Evolutionary conservation across 2,113 vertebrate species (phyloP).

Genomic region (Eublepharis macularius): DNA sequence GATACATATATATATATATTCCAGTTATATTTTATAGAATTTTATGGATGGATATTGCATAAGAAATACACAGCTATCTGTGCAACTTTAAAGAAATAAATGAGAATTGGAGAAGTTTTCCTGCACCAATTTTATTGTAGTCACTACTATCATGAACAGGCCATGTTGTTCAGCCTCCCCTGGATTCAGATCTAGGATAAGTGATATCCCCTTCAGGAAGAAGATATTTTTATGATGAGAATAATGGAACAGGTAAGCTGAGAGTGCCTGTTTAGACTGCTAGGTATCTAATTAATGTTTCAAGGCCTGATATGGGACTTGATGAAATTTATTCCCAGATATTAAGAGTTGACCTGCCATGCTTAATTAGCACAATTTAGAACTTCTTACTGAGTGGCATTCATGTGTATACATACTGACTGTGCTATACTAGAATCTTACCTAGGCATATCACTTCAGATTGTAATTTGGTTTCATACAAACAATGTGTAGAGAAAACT

Average conservation of each 20-base stretch:
- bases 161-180: too few relatives aligned
- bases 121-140: background rate
- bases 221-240: background rate
- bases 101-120: background rate
- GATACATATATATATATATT: background rate
- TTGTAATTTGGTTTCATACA: background rate
- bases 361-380: conserved; percentile 12
- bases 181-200: background rate
- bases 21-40: background rate
- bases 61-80: background rate
- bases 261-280: background rate
- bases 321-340: background rate
- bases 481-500: background rate
- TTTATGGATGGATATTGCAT: too few relatives aligned
- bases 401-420: background rate
- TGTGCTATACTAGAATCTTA: background rate
- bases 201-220: background rate
- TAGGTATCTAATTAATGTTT: conserved; percentile 21
- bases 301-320: conserved; percentile 14
- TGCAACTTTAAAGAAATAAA: background rate
- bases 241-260: background rate
- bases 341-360: background rate
- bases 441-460: background rate
- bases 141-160: too few relatives aligned
- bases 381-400: background rate